Evolutionary conservation across 2,113 vertebrate species (phyloP).

Genomic region (Poecile atricapillus): DNA sequence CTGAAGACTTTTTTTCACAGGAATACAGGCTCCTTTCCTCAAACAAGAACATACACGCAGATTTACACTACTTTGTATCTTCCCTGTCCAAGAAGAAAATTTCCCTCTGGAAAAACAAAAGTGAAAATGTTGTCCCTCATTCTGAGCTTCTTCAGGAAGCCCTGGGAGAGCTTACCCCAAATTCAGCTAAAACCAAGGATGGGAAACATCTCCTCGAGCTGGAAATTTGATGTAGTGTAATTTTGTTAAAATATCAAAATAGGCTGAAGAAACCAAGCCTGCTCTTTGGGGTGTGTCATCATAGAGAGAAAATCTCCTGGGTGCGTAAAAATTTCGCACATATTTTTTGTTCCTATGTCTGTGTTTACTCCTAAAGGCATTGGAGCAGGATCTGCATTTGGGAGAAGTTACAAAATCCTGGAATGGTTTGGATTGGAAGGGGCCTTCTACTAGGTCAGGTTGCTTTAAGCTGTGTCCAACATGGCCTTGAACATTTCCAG

Average conservation of each 20-base stretch:
- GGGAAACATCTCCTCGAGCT: background rate
- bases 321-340: background rate
- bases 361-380: background rate
- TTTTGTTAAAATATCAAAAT: background rate
- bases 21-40: background rate
- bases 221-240: background rate
- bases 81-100: background rate
- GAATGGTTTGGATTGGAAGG: background rate
- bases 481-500: background rate
- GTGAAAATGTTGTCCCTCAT: background rate
- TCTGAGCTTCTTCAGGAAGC: background rate
- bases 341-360: background rate
- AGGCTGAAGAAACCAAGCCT: background rate
- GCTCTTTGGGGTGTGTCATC: background rate
- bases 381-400: background rate
- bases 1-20: background rate
- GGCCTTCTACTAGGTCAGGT: background rate
- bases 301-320: background rate
- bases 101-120: background rate
- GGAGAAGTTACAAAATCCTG: background rate
- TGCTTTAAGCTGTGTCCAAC: background rate
- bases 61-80: background rate
- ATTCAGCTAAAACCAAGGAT: background rate
- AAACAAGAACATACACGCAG: rapidly evolving
- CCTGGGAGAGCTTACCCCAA: background rate